phyloP scores from a whole-genome alignment of 1,140 invertebrate genomes.

The Drosophila guanche region DNA sequence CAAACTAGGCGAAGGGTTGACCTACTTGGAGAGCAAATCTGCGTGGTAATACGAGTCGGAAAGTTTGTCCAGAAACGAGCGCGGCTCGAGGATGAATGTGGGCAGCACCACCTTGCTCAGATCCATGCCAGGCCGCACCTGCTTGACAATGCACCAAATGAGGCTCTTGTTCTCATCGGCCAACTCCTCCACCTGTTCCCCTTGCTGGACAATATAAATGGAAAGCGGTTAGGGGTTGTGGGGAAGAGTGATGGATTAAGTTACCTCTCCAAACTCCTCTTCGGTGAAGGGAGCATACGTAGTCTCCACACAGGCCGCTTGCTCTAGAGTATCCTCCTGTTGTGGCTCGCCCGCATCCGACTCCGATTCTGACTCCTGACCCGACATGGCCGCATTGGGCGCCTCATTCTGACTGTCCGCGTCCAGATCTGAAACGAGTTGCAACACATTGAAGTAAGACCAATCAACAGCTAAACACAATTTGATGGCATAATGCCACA shows the following conservation, averaged over 20 bases:
- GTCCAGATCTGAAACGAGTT: constrained; percentile 72
- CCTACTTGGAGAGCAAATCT: constrained; percentile 93
- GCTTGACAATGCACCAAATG: constrained; percentile 96
- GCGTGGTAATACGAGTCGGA: constrained; percentile 97
- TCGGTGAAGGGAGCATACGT: constrained; percentile 86
- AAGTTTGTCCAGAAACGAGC: constrained; percentile 96
- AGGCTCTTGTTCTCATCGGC: constrained; percentile 97
- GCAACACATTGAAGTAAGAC: neutral
- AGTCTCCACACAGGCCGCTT: constrained; percentile 85
- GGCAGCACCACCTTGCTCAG: constrained; percentile 97
- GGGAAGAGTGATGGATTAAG: constrained; percentile 5
- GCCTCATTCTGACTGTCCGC: constrained; percentile 82
- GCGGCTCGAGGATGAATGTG: constrained; percentile 94
- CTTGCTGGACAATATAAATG: constrained; percentile 85
- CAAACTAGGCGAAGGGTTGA: neutral
- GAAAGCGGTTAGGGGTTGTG: too few relatives aligned
- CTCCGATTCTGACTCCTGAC: constrained; percentile 73
- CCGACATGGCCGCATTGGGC: constrained; percentile 70
- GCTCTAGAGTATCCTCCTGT: constrained; percentile 53
- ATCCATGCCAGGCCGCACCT: constrained; percentile 98
- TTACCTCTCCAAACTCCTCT: constrained; percentile 89
- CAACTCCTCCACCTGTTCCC: constrained; percentile 95
- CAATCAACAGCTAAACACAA: neutral
- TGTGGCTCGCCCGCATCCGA: constrained; percentile 63
- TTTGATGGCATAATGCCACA: neutral